These are phyloP conservation scores for Deladenus siricidicola DNA, from an alignment of 2,888 invertebrate species.

Conservation along the genomic window DNA sequence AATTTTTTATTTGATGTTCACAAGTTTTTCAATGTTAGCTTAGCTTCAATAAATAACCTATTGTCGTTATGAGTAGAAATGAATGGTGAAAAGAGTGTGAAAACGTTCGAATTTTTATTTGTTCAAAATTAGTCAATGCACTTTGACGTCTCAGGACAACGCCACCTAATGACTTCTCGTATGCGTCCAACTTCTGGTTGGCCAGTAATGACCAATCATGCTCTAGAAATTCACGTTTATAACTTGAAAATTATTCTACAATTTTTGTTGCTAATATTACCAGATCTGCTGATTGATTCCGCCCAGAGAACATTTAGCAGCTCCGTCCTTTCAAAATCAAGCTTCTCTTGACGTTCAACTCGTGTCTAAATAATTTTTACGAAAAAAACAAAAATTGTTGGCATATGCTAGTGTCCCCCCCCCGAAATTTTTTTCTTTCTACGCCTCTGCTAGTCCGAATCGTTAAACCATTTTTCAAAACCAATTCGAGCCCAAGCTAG, in stretches of 20 bases:
- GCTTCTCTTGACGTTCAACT: slow-evolving; percentile 19
- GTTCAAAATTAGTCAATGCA: no score
- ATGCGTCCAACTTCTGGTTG: slow-evolving; percentile 47
- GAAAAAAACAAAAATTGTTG: no score
- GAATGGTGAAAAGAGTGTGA: slow-evolving; percentile 35
- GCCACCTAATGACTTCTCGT: slow-evolving; percentile 34
- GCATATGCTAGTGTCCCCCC: no score
- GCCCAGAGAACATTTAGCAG: slow-evolving; percentile 48
- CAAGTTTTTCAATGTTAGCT: background rate
- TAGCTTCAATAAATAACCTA: slow-evolving; percentile 28
- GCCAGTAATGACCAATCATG: slow-evolving; percentile 48
- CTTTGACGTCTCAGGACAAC: no score
- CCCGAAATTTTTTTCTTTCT: no score
- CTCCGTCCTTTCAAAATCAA: slow-evolving; percentile 47
- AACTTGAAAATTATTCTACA: no score
- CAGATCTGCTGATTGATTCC: slow-evolving; percentile 41
- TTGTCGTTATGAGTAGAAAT: slow-evolving; percentile 42
- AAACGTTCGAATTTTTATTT: slow-evolving; percentile 25
- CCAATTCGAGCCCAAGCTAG: no score
- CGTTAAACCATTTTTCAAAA: no score
- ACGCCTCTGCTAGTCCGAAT: no score
- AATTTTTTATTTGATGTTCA: background rate
- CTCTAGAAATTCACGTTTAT: no score
- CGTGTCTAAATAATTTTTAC: no score
- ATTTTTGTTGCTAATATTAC: slow-evolving; percentile 8